Percentiles rank a stretch among this genome's conserved stretches.
Conservation (phyloP, 2,888 invertebrate species). For the Acheta domesticus region DNA sequence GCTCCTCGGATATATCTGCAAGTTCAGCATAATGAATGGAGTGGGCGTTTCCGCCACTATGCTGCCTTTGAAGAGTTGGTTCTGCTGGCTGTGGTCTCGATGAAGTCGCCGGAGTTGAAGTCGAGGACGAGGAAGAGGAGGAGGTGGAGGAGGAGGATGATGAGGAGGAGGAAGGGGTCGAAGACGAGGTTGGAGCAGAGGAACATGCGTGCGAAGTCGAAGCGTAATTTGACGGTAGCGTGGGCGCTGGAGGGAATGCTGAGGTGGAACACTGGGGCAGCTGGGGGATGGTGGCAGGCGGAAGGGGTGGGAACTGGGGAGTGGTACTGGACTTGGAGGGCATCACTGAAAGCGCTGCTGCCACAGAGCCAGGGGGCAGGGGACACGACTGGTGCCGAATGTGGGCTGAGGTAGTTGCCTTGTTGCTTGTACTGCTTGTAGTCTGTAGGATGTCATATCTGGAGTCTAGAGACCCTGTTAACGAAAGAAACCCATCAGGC, state of each 20-base stretch:
- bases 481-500: neutral
- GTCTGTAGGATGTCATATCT: slow-evolving; percentile 49
- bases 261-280: slow-evolving; percentile 31
- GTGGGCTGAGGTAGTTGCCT: slow-evolving; percentile 36
- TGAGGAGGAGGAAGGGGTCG: slow-evolving; percentile 29
- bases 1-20: slow-evolving; percentile 47
- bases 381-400: slow-evolving; percentile 37
- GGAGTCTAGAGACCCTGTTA: slow-evolving; percentile 44
- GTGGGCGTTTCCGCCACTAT: slow-evolving; percentile 36
- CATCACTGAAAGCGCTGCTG: slow-evolving; percentile 33
- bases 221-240: slow-evolving; percentile 37
- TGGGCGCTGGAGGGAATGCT: slow-evolving; percentile 43
- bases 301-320: slow-evolving; percentile 38
- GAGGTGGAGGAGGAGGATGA: slow-evolving; percentile 44
- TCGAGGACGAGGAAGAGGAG: slow-evolving; percentile 34
- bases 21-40: slow-evolving; percentile 41
- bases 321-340: slow-evolving; percentile 38
- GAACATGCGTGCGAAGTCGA: slow-evolving; percentile 45
- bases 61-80: slow-evolving; percentile 35
- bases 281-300: slow-evolving; percentile 32
- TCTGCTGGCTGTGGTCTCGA: slow-evolving; percentile 42
- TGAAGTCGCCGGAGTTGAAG: slow-evolving; percentile 42
- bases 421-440: slow-evolving; percentile 40
- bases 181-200: slow-evolving; percentile 35
- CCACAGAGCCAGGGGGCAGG: slow-evolving; percentile 34